Base-by-base conservation (phyloP, 2,888 invertebrate genomes). In the Ephialtes manifestator region DNA sequence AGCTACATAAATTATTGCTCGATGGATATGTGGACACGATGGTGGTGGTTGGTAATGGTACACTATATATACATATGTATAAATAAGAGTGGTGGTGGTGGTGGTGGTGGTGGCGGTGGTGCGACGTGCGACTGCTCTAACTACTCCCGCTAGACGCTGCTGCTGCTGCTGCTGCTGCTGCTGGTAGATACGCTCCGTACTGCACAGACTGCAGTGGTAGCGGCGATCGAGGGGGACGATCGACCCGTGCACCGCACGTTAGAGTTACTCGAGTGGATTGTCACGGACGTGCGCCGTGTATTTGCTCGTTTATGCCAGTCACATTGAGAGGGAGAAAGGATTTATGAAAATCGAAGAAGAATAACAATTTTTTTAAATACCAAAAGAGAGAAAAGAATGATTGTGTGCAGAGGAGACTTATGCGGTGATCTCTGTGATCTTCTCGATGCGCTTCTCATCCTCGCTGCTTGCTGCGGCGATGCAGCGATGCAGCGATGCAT, bases 1-100 rank as follows among this genome's bases (percentile, higher is more conserved):
- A 81, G 82, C 86, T 86, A 84, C 85, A 86, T 87, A 84, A 87
- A 87, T 87, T 86, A 87, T 86, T 82, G 78, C 70, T 67, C 77
- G 63, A 65, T 80, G 71, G 65, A 71, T 43, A 77, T 43, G 43
- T 31, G 65, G 65, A 67, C 65, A 65, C 67, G 63, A 82, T 75
- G 81, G 48, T 58, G 71, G 43, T 70, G 70, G 78, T 79, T 68
- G 68, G 18, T 51, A 18, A 51, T 51, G 18, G n/a, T 51, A 48
- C 13, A 48, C n/a, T 48, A 48, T 13, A 13, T 8, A 15, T 48
- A 46, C 3, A 46, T 46, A 46, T 8, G 3, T 39, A 39, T 8
- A 15, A 13, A 51, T 80, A 75, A 75, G 55, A 71, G 60, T 82
- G 87, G 78, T 85, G 87, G 82, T 81, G 83, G 86, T 81, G 87